Evolutionary conservation across 2,113 vertebrate genomes (phyloP).

Genomic region (Crypturellus undulatus): DNA sequence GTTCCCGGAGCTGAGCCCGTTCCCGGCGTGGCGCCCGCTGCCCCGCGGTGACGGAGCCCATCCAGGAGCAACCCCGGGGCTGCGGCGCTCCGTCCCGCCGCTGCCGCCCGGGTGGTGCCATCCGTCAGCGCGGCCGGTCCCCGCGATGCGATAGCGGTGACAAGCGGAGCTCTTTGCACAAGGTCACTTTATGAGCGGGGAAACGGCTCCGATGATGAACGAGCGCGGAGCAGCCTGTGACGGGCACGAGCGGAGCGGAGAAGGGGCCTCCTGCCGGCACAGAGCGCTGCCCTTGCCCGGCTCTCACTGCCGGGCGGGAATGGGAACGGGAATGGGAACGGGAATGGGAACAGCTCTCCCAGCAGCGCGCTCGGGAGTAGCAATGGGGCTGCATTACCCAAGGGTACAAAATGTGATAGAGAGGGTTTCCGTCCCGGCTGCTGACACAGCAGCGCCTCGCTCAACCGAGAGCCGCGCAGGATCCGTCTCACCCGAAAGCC

Average conservation of each 20-base stretch:
- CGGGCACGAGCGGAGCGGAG: not conserved
- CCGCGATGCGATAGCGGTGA: constrained; percentile 25
- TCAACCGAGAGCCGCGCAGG: constrained; percentile 74
- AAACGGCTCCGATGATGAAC: constrained; percentile 64
- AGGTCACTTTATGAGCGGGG: constrained; percentile 73
- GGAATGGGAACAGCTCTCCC: too few relatives aligned
- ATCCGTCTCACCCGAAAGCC: constrained; percentile 77
- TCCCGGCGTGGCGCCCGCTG: too few relatives aligned
- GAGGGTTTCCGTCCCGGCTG: constrained; percentile 60
- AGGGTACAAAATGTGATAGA: constrained; percentile 57
- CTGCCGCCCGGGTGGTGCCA: constrained; percentile 10
- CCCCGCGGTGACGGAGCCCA: too few relatives aligned
- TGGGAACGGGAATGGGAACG: not conserved
- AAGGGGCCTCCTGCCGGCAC: not conserved
- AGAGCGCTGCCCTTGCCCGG: too few relatives aligned
- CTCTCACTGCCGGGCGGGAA: not conserved
- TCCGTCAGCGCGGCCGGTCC: constrained; percentile 21
- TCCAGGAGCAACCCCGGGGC: too few relatives aligned
- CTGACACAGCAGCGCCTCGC: constrained; percentile 78
- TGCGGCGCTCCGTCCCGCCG: not conserved
- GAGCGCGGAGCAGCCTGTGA: not conserved
- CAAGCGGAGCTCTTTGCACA: constrained; percentile 70
- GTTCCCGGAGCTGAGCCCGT: too few relatives aligned
- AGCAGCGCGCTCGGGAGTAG: not conserved
- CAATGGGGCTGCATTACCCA: constrained; percentile 3